Conservation (phyloP, 2,797 vertebrate species). For the Synaphobranchus kaupii region DNA sequence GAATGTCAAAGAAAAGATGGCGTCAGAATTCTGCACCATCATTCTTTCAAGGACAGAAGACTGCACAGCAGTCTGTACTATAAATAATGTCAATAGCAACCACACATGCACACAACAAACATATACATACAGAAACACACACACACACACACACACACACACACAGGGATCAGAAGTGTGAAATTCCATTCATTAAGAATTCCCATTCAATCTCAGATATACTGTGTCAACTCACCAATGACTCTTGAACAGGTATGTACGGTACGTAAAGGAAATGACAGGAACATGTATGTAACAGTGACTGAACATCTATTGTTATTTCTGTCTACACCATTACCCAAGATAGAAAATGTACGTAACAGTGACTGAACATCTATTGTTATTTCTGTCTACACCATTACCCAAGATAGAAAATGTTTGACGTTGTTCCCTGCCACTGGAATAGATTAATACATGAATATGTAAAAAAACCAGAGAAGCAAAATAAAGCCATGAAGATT, state of each 20-base stretch:
- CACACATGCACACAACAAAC: neutral
- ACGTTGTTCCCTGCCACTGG: conserved; percentile 10
- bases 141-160: too few relatives aligned
- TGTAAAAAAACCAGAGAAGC: conserved; percentile 24
- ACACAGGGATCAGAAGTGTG: neutral
- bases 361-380: neutral
- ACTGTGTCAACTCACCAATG: neutral
- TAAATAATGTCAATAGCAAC: neutral
- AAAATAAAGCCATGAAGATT: conserved; percentile 39
- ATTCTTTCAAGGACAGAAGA: neutral
- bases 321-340: neutral
- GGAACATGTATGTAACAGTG: neutral
- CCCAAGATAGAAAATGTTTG: conserved; percentile 1
- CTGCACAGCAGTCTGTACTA: neutral
- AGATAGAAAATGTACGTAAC: neutral
- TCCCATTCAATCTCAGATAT: neutral
- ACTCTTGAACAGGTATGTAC: neutral
- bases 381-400: conserved; percentile 1
- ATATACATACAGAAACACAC: too few relatives aligned
- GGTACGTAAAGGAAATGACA: neutral
- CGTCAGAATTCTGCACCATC: neutral
- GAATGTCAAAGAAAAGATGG: neutral
- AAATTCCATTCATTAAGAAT: neutral
- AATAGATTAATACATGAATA: conserved; percentile 28
- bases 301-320: neutral